A percentile compares a stretch with the other conserved stretches of the same genome.
Evolutionary conservation across 1,140 invertebrate species (phyloP).

Genomic region (Pentalonia nigronervosa): DNA sequence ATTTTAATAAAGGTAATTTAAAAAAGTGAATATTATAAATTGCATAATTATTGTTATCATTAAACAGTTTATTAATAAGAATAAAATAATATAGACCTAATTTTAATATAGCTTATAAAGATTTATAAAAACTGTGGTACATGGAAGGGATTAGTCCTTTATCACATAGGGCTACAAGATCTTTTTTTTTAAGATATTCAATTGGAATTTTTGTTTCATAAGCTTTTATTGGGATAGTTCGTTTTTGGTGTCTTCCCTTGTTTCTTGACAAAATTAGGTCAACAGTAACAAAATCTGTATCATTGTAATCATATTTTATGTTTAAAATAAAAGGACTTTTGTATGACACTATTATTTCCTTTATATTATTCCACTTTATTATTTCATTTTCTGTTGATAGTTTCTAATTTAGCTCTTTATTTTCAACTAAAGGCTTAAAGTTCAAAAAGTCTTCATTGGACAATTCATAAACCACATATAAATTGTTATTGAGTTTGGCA

Average conservation of each 20-base stretch:
- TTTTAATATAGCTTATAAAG: too few relatives aligned
- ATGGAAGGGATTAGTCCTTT: not conserved
- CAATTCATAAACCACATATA: not conserved
- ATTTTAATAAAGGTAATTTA: too few relatives aligned
- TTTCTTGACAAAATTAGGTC: not conserved
- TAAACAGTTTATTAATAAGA: too few relatives aligned
- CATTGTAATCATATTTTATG: not conserved
- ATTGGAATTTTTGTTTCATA: too few relatives aligned
- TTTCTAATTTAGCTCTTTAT: not conserved
- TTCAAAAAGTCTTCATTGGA: conserved; percentile 30
- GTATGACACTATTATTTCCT: not conserved
- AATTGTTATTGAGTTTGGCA: conserved; percentile 12
- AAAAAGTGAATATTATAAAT: too few relatives aligned
- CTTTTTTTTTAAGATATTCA: too few relatives aligned
- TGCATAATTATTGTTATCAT: too few relatives aligned
- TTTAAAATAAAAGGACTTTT: not conserved
- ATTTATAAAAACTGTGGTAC: not conserved
- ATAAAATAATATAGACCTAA: too few relatives aligned
- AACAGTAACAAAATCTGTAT: not conserved
- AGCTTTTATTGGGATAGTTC: not conserved
- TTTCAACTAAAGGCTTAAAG: not conserved
- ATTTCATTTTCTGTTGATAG: not conserved
- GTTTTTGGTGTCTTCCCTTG: not conserved
- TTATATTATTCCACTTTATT: not conserved
- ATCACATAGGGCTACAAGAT: not conserved